Evolutionary conservation across 2,888 invertebrate genomes (phyloP).

Genomic region (Oithona nana): DNA sequence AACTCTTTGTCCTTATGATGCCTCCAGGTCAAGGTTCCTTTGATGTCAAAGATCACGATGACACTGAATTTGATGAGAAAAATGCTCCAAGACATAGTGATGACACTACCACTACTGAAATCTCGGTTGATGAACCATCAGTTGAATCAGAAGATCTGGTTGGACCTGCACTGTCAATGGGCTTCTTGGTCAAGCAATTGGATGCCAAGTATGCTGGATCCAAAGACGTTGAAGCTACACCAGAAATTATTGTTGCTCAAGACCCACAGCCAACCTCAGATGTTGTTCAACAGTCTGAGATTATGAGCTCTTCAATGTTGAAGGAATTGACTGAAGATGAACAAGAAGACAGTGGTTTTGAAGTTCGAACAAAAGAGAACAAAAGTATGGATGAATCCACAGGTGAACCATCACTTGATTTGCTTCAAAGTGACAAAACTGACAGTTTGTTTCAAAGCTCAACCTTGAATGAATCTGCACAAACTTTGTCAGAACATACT

Average conservation of each 20-base stretch:
- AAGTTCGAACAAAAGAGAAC: neutral
- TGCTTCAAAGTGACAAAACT: neutral
- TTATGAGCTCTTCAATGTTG: no score
- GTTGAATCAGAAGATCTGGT: neutral
- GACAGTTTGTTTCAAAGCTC: neutral
- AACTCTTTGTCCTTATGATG: neutral
- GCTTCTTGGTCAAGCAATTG: no score
- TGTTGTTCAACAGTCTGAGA: no score
- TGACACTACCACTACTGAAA: no score
- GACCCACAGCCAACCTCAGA: no score
- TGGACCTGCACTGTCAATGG: no score
- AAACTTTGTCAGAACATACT: neutral
- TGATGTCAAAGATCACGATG: conserved; percentile 1
- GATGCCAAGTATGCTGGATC: no score
- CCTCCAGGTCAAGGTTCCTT: neutral
- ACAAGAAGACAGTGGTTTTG: conserved; percentile 3
- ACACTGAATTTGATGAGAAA: neutral
- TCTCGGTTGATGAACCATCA: neutral
- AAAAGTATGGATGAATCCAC: neutral
- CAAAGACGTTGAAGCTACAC: no score
- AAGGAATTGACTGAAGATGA: neutral
- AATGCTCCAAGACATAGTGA: conserved; percentile 1
- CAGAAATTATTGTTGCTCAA: no score
- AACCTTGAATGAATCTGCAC: neutral
- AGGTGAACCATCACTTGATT: neutral